phyloP scores from a whole-genome alignment of 2,113 vertebrate genomes.

The Cricetomys ansorgei region DNA sequence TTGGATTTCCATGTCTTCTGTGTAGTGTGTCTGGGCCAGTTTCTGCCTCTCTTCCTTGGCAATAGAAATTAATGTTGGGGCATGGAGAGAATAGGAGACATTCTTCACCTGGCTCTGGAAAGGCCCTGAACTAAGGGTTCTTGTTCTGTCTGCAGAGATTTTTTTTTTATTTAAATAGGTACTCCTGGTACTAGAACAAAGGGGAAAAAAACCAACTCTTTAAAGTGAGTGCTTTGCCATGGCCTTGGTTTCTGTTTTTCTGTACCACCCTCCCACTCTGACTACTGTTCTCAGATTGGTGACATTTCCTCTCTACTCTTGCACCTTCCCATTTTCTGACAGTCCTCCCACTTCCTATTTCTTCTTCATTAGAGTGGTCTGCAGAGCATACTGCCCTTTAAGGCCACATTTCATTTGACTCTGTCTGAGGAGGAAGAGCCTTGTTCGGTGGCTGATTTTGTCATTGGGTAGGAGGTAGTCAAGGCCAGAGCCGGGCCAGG shows the following conservation, averaged over 20 bases:
- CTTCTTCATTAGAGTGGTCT: background rate
- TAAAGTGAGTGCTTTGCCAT: conserved; percentile 36
- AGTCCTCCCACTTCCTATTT: background rate
- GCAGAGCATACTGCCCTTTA: background rate
- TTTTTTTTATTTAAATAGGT: background rate
- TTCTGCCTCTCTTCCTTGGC: background rate
- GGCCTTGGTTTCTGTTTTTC: conserved; percentile 40
- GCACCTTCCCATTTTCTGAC: background rate
- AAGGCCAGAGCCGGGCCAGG: background rate
- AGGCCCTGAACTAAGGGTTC: background rate
- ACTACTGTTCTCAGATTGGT: background rate
- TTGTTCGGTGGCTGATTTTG: background rate
- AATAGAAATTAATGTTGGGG: conserved; percentile 3
- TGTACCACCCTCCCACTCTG: background rate
- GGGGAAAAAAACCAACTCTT: background rate
- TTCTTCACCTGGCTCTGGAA: conserved; percentile 48
- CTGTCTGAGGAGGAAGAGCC: background rate
- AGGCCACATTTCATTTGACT: background rate
- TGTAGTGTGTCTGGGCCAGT: background rate
- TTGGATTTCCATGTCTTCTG: background rate
- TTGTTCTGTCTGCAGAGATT: background rate
- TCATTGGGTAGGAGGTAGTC: background rate
- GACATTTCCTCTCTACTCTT: background rate
- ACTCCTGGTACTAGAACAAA: conserved; percentile 59
- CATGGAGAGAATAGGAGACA: background rate